Evolutionary conservation across 2,797 vertebrate species (phyloP), one percentile per base, ranked within the genome.

Genomic region (Chloroceryle amazona): DNA sequence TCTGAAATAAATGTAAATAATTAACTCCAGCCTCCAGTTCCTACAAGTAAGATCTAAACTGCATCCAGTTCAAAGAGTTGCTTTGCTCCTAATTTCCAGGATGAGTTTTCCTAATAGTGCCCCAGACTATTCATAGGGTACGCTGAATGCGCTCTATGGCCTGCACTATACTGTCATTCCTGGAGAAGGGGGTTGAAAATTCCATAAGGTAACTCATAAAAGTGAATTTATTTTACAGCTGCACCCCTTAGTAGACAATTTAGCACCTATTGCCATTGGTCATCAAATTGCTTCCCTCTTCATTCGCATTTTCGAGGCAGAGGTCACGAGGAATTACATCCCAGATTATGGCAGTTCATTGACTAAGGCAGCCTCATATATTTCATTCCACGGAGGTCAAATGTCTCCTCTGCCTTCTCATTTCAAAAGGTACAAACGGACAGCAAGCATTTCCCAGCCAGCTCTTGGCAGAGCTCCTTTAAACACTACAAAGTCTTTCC

Each of bases 1-100:
- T 73, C 46, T 87, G 71, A 90, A 94, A 81, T 28, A 63, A 93
- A 81, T 39, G 25, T 62, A 88, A 87, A 46, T 42, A 83, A 76
- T 47, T 72, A 54, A 39, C 54, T 44, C 20, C 33, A 71, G 28
- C 31, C n/a, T 80, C 55, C n/a, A 39, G 14, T 67, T 79, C 54
- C 68, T 74, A 23, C 18, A 74, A 49, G 25, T 26, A 42, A 72
- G 41, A 66, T 13, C 13, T 54, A 60, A 82, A 68, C 14, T 62
- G 33, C 31, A 35, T 13, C 46, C 29, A 35, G 35, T 52, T 83
- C 47, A 58, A 82, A 81, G 28, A 11, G 62, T 55, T 82, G 60
- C 15, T 52, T 41, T 60, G 10, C 10, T 78, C 49, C 49, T 35
- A 11, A 84, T n/a, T 88, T 82, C 25, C 22, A 41, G n/a, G 14